phyloP scores from a whole-genome alignment of 2,888 invertebrate species.

The Nemurella pictetii region DNA sequence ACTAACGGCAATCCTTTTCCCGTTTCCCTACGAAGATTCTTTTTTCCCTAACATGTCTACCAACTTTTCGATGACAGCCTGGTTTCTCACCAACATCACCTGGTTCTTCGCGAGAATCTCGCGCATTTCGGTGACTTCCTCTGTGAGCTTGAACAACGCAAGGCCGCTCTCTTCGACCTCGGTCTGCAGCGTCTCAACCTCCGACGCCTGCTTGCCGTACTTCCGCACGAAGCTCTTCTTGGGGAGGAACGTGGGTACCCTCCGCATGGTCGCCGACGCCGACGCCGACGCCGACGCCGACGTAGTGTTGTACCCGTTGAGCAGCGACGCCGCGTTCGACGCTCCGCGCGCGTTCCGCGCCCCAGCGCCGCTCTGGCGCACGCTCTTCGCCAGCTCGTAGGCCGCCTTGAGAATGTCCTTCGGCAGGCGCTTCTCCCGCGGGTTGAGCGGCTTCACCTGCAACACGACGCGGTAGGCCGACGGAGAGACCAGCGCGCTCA shows the following conservation, averaged over 20 bases:
- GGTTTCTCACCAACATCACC: not conserved
- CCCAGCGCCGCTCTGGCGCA: not conserved
- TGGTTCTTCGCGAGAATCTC: conserved; percentile 38
- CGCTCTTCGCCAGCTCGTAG: conserved; percentile 72
- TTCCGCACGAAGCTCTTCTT: not conserved
- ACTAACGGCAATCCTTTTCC: no score
- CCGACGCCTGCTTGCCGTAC: not conserved
- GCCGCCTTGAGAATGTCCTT: conserved; percentile 78
- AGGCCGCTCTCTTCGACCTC: conserved; percentile 4
- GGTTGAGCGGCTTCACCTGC: conserved; percentile 81
- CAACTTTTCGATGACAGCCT: not conserved
- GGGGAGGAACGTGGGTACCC: not conserved
- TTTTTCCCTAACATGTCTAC: not conserved
- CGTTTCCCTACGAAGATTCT: no score
- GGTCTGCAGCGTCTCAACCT: not conserved
- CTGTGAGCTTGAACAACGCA: conserved; percentile 55
- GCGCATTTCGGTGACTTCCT: conserved; percentile 71
- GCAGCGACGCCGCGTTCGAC: not conserved
- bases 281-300: not conserved
- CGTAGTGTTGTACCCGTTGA: no score
- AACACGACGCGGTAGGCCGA: conserved; percentile 80
- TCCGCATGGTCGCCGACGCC: not conserved
- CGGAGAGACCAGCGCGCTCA: conserved; percentile 78
- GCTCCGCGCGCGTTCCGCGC: not conserved
- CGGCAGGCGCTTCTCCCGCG: conserved; percentile 78